Conservation (phyloP, 1,140 invertebrate species). For the Nasonia longicornis region DNA sequence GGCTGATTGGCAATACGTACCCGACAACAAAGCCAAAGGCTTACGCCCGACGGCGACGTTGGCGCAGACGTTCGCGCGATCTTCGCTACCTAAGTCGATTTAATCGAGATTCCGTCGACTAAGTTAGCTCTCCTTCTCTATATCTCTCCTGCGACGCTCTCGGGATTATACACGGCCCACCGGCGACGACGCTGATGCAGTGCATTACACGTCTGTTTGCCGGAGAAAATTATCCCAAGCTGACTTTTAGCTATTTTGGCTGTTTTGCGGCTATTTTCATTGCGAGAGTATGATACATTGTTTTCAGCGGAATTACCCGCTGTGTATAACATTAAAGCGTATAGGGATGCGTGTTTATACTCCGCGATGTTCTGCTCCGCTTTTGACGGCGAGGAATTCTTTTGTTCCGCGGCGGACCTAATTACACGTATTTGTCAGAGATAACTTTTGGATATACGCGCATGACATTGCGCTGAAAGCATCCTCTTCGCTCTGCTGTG, state of each 20-base stretch:
- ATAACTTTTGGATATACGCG: no score
- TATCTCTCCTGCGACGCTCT: slow-evolving; percentile 24
- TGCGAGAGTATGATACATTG: not conserved
- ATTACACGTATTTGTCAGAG: no score
- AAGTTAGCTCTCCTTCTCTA: not conserved
- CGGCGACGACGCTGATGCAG: slow-evolving; percentile 20
- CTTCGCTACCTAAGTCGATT: slow-evolving; percentile 49
- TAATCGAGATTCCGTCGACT: slow-evolving; percentile 46
- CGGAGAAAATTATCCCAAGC: not conserved
- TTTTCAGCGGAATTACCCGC: not conserved
- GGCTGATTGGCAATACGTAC: slow-evolving; percentile 53
- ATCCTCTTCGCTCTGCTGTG: no score
- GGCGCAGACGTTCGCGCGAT: not conserved
- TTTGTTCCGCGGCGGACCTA: no score
- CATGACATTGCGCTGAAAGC: no score
- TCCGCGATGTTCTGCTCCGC: no score
- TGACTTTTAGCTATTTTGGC: not conserved
- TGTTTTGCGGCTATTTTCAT: not conserved
- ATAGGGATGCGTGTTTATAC: no score
- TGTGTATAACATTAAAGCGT: no score
- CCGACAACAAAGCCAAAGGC: slow-evolving; percentile 51
- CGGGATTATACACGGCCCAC: slow-evolving; percentile 49
- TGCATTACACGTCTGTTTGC: not conserved
- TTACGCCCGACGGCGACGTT: slow-evolving; percentile 16
- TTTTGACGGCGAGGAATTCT: no score